Conservation (phyloP, 2,888 invertebrate genomes). For the Drosophila tanythrix region DNA sequence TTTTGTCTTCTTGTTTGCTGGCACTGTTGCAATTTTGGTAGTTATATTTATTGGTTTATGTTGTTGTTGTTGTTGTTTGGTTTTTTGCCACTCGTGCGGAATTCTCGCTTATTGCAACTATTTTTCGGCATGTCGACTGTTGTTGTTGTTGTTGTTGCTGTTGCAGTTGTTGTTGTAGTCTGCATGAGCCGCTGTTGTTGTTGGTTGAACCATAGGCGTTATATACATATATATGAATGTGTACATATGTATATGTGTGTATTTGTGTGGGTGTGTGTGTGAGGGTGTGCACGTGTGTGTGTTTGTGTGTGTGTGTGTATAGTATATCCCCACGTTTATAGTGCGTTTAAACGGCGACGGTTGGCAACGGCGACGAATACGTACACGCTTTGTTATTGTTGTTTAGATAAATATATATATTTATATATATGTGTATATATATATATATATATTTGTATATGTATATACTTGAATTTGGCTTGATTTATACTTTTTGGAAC, state of each 20-base stretch:
- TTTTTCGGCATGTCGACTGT: conserved; percentile 26
- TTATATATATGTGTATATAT: neutral
- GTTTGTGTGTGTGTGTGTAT: conserved; percentile 6
- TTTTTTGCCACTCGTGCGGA: conserved; percentile 30
- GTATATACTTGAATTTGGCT: conserved; percentile 11
- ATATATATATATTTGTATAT: neutral
- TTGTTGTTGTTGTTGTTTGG: conserved; percentile 1
- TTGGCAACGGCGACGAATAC: conserved; percentile 44
- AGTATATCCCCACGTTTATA: conserved; percentile 53
- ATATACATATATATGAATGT: neutral
- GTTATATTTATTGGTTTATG: conserved; percentile 1
- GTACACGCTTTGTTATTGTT: conserved; percentile 42
- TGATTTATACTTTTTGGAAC: conserved; percentile 32
- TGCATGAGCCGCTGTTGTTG: conserved; percentile 22
- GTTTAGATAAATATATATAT: conserved; percentile 9
- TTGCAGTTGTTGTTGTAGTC: conserved; percentile 21
- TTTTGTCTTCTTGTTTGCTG: conserved; percentile 7
- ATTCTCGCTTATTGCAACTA: conserved; percentile 39
- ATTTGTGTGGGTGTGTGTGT: conserved; percentile 1
- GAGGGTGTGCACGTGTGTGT: conserved; percentile 1
- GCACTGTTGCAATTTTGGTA: conserved; percentile 6
- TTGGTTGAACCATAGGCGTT: neutral
- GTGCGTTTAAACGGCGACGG: conserved; percentile 38
- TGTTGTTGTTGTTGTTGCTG: conserved; percentile 13
- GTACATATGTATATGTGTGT: neutral